phyloP scores from a whole-genome alignment of 2,888 invertebrate species.

The Candidula unifasciata region DNA sequence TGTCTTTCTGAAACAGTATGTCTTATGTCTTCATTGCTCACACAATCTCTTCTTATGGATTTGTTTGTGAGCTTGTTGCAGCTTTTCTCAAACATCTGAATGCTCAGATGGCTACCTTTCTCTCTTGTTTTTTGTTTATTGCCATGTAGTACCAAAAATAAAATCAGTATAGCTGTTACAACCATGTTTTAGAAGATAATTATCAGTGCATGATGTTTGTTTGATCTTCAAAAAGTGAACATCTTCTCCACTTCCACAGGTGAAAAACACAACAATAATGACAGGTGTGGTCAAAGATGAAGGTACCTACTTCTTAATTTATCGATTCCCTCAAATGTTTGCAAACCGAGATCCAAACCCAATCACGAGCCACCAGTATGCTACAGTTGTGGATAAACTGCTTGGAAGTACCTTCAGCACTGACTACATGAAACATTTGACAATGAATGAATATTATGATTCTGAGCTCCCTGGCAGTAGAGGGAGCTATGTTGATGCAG shows the following conservation, averaged over 20 bases:
- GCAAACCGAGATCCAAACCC: conserved; percentile 31
- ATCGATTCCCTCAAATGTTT: conserved; percentile 87
- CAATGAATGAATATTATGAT: conserved; percentile 60
- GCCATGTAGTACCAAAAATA: no score
- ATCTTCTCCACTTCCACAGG: conserved; percentile 79
- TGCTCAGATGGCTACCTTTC: no score
- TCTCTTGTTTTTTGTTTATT: no score
- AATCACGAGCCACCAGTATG: conserved; percentile 55
- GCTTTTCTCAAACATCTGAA: no score
- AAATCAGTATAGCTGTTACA: no score
- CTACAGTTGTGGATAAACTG: conserved; percentile 47
- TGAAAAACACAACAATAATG: conserved; percentile 91
- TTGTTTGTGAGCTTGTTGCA: no score
- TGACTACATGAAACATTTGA: neutral
- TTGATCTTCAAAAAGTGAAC: no score
- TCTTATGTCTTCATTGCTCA: no score
- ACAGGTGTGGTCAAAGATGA: conserved; percentile 97
- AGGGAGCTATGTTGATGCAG: conserved; percentile 90
- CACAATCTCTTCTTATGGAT: no score
- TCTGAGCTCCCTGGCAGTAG: conserved; percentile 70
- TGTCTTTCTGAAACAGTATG: no score
- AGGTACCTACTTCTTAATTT: conserved; percentile 94
- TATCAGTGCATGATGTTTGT: no score
- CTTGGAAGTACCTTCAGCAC: neutral
- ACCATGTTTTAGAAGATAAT: no score